Base-by-base conservation (phyloP, 2,113 vertebrate species). In the Rhinoptilus africanus region DNA sequence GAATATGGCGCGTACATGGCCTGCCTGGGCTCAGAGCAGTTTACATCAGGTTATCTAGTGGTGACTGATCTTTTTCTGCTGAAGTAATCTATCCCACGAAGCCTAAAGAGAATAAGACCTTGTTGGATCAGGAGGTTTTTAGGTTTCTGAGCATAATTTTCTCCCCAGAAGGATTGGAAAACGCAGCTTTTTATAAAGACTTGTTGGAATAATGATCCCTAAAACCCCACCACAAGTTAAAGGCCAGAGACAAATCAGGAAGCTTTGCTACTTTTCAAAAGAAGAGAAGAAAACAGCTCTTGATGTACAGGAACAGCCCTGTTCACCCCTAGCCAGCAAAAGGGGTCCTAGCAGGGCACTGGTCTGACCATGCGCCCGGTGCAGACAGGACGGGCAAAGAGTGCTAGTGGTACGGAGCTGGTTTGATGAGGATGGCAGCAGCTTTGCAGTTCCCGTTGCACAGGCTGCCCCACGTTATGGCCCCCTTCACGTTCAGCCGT, bases 351-450 rank as follows among this genome's bases (percentile, higher is more conserved):
- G 54, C 30, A 71, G 47, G 39, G n/a, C 73, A 39, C 59, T 37
- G 68, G 15, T 37, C 43, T 60, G 85, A 54, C 50, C 60, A 16
- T 1, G 11, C 39, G 51, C 57, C 21, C 11, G 3, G 5, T 4
- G 19, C 37, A 69, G 35, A 20, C 34, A 64, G 63, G 19, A 54
- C 7, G 4, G 10, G 17, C 34, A 35, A 30, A n/a, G 51, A 60
- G 35, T 2, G 19, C 57, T 96, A 94, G 35, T 23, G 56, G 39
- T 90, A 3, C 0, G 3, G 47, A 69, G 84, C 9, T n/a, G 96
- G 96, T 87, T 91, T 97, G 89, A 98, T 95, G 69, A 98, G 96
- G 57, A 96, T 96, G 71, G 89, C 81, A 1, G 97, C 97, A 35
- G 87, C 88, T 62, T 72, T 96, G 89, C 97, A 97, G 89, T 57